phyloP scores from a whole-genome alignment of 1,140 invertebrate species.

The Solenopsis invicta region DNA sequence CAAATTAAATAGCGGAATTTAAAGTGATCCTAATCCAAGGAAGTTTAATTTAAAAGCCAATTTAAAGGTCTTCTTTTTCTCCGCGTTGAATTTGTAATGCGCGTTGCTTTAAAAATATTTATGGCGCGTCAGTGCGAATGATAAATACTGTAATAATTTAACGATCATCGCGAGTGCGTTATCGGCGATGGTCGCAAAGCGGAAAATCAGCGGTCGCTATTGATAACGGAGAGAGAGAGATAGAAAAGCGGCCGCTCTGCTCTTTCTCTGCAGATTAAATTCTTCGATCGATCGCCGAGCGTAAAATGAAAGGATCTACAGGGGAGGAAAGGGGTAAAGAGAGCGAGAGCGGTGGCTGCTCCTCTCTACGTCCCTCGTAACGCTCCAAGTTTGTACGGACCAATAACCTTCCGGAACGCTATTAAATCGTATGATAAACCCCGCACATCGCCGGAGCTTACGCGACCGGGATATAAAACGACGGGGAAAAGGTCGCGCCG shows the following conservation, averaged over 20 bases:
- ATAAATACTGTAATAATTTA: conserved; percentile 31
- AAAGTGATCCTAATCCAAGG: background rate
- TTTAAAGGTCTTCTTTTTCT: conserved; percentile 13
- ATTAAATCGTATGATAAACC: conserved; percentile 71
- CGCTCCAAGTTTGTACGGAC: conserved; percentile 61
- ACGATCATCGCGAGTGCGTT: background rate
- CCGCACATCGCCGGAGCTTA: conserved; percentile 47
- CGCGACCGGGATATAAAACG: conserved; percentile 55
- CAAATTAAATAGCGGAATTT: conserved; percentile 6
- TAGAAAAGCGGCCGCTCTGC: conserved; percentile 38
- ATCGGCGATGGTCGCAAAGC: conserved; percentile 14
- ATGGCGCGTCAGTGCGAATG: background rate
- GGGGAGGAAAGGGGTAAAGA: conserved; percentile 34
- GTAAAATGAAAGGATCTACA: conserved; percentile 64
- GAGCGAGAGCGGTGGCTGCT: conserved; percentile 19
- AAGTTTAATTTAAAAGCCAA: background rate
- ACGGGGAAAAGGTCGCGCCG: conserved; percentile 45
- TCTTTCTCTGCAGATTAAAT: conserved; percentile 75
- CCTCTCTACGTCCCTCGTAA: conserved; percentile 32
- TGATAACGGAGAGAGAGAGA: conserved; percentile 62
- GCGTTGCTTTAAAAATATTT: conserved; percentile 13
- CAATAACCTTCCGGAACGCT: conserved; percentile 67
- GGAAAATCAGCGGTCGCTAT: conserved; percentile 62
- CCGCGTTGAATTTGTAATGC: background rate
- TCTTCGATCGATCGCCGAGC: conserved; percentile 72